Evolutionary conservation across 2,797 vertebrate species (phyloP).

Genomic region (Podargus strigoides): DNA sequence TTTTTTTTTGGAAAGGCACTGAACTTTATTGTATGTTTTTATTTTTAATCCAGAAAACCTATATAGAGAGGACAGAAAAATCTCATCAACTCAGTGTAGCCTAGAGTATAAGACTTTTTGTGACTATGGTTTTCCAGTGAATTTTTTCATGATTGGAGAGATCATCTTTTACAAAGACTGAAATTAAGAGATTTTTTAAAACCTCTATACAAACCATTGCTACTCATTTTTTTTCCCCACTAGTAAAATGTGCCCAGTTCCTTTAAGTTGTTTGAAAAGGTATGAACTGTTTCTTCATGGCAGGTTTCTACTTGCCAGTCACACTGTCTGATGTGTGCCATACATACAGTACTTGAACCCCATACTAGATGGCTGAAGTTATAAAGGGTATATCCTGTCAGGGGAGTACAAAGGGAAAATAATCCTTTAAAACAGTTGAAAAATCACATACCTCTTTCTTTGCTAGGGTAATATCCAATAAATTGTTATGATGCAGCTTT

Average conservation of each 20-base stretch:
- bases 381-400: not conserved
- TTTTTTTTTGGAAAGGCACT: constrained; percentile 31
- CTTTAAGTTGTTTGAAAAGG: not conserved
- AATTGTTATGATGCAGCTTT: not conserved
- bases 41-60: constrained; percentile 45
- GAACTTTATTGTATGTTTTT: not conserved
- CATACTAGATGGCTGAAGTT: not conserved
- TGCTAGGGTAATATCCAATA: not conserved
- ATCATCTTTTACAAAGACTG: not conserved
- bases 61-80: constrained; percentile 11
- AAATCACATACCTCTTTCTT: not conserved
- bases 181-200: not conserved
- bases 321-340: not conserved
- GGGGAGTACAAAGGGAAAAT: constrained; percentile 25
- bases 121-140: not conserved
- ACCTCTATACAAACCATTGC: not conserved
- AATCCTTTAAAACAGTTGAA: not conserved
- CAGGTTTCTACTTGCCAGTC: not conserved
- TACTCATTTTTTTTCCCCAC: not conserved
- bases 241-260: not conserved
- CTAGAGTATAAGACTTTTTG: not conserved
- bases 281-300: not conserved
- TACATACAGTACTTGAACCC: not conserved
- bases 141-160: not conserved
- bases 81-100: not conserved